Evolutionary conservation across 1,140 invertebrate species (phyloP).

Genomic region (Dreissena polymorpha): DNA sequence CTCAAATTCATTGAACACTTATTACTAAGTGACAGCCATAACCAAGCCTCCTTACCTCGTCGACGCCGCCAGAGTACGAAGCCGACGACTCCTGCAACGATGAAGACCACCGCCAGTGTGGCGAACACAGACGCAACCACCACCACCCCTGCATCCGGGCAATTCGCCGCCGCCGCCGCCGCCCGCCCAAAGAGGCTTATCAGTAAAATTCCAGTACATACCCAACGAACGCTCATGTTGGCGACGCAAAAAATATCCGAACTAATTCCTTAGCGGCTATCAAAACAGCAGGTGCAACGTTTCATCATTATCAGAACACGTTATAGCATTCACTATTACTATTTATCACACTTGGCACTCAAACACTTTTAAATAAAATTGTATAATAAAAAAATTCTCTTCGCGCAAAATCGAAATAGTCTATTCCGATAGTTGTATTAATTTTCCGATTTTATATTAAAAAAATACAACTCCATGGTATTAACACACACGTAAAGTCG

Average conservation of each 20-base stretch:
- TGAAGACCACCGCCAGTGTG: slow-evolving; percentile 59
- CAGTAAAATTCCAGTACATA: background rate
- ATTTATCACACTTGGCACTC: background rate
- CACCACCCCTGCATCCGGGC: slow-evolving; percentile 52
- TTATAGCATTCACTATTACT: background rate
- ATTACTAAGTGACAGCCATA: no score
- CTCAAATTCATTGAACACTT: no score
- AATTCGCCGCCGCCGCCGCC: slow-evolving; percentile 14
- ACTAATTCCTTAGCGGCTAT: background rate
- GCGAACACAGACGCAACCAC: slow-evolving; percentile 63
- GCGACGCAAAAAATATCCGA: background rate
- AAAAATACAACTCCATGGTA: background rate
- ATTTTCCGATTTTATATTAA: background rate
- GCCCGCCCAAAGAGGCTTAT: background rate
- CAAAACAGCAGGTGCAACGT: slow-evolving; percentile 1
- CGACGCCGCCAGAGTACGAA: slow-evolving; percentile 57
- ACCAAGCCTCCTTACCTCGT: slow-evolving; percentile 47
- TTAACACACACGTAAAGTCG: background rate
- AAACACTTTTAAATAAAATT: background rate
- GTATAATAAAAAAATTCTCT: background rate
- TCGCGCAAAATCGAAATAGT: background rate
- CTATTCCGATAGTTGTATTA: background rate
- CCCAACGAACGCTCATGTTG: background rate
- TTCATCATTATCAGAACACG: background rate
- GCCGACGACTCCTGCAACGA: slow-evolving; percentile 57